These are phyloP conservation scores for Lepilemur ruficaudatus DNA, from an alignment of 2,797 vertebrate species.

Conservation along the genomic window DNA sequence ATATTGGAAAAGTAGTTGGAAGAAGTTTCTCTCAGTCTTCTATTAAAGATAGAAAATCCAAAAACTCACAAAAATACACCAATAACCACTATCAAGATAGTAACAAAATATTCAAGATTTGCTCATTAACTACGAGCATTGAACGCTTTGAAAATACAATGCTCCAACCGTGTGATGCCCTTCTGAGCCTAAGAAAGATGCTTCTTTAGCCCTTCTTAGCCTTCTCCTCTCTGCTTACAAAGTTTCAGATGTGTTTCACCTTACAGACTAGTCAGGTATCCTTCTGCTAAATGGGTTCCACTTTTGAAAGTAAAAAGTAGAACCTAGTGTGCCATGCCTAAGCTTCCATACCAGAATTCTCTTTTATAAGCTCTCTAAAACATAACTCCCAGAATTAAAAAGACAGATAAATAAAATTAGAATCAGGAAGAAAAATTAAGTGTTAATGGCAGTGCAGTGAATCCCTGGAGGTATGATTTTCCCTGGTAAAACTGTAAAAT, in stretches of 20 bases:
- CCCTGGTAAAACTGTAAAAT: neutral
- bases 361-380: neutral
- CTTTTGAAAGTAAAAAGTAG: neutral
- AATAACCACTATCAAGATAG: neutral
- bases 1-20: neutral
- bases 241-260: neutral
- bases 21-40: neutral
- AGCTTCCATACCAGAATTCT: neutral
- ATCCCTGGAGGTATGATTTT: neutral
- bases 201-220: neutral
- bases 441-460: neutral
- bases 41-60: neutral
- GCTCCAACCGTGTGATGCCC: neutral
- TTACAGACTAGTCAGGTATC: neutral
- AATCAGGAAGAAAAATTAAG: conserved; percentile 23
- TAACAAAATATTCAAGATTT: neutral
- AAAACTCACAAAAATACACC: neutral
- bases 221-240: neutral
- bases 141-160: neutral
- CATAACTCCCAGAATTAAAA: neutral
- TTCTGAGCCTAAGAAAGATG: neutral
- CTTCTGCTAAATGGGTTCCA: neutral
- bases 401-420: neutral
- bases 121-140: neutral
- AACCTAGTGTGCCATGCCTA: neutral